Conservation (phyloP, 1,140 invertebrate genomes). For the Megalopta genalis region DNA sequence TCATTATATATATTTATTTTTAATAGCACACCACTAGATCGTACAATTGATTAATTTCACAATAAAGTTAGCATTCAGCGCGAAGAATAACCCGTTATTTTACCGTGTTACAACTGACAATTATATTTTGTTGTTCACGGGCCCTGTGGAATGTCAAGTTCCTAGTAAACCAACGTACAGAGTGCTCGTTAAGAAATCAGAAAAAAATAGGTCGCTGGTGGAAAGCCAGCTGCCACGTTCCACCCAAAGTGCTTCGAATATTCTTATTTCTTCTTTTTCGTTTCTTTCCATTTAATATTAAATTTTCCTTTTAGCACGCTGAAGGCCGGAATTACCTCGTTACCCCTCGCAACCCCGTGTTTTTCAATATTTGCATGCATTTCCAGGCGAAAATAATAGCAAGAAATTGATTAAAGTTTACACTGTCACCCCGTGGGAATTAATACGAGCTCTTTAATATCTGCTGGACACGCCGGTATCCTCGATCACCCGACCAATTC, state of each 20-base stretch:
- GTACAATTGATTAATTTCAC: background rate
- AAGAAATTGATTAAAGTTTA: background rate
- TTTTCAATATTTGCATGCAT: background rate
- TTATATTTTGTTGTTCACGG: background rate
- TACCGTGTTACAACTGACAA: constrained; percentile 1
- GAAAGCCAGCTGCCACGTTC: constrained; percentile 8
- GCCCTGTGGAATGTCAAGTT: background rate
- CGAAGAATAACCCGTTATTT: constrained; percentile 4
- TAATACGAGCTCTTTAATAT: background rate
- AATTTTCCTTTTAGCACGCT: constrained; percentile 5
- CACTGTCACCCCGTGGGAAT: background rate
- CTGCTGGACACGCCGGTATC: too few species aligned
- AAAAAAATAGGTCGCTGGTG: background rate
- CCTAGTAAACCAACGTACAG: background rate
- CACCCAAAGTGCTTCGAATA: constrained; percentile 1
- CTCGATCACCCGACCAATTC: too few species aligned
- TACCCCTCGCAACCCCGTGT: background rate
- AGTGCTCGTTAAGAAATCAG: constrained; percentile 21
- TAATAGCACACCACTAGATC: background rate
- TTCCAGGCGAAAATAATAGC: background rate
- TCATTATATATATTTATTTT: too few species aligned
- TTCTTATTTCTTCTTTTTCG: background rate
- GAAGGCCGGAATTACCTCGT: background rate
- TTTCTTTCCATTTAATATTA: constrained; percentile 10
- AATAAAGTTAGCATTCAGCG: constrained; percentile 7